Conservation (phyloP, 2,888 invertebrate species). For the Andrena haemorrhoa region DNA sequence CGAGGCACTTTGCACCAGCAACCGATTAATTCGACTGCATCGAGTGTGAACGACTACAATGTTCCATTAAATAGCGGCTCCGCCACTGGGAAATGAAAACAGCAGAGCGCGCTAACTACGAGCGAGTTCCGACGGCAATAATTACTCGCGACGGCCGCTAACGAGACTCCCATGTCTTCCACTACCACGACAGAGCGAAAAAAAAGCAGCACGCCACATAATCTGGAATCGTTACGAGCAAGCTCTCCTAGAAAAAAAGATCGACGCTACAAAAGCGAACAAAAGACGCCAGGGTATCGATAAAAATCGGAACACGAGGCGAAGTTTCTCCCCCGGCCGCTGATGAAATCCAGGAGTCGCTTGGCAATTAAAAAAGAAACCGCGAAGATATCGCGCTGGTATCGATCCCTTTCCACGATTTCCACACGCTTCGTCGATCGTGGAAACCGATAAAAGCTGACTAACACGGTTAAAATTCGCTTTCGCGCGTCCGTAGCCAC, state of each 20-base stretch:
- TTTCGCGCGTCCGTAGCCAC: conserved; percentile 22
- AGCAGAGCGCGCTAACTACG: neutral
- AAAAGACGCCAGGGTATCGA: conserved; percentile 6
- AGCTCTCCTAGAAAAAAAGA: neutral
- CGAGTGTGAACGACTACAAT: neutral
- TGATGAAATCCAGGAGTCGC: conserved; percentile 25
- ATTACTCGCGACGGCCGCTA: neutral
- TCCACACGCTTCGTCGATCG: conserved; percentile 40
- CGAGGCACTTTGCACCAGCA: conserved; percentile 8
- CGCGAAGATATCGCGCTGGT: neutral
- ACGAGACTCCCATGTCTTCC: conserved; percentile 4
- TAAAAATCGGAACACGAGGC: conserved; percentile 4
- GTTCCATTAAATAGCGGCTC: neutral
- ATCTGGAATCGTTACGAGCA: neutral
- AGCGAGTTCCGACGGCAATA: conserved; percentile 11
- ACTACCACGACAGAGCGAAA: neutral
- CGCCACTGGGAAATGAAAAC: too few species aligned
- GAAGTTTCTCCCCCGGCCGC: conserved; percentile 44
- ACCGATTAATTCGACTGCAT: neutral
- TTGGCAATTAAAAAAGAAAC: conserved; percentile 27
- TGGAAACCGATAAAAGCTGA: conserved; percentile 31
- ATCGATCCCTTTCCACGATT: conserved; percentile 36
- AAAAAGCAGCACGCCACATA: neutral
- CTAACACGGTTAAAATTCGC: conserved; percentile 45
- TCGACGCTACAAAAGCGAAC: conserved; percentile 1